These are phyloP conservation scores for Pterostichus niger DNA, from an alignment of 2,888 invertebrate genomes.

Conservation along the genomic window DNA sequence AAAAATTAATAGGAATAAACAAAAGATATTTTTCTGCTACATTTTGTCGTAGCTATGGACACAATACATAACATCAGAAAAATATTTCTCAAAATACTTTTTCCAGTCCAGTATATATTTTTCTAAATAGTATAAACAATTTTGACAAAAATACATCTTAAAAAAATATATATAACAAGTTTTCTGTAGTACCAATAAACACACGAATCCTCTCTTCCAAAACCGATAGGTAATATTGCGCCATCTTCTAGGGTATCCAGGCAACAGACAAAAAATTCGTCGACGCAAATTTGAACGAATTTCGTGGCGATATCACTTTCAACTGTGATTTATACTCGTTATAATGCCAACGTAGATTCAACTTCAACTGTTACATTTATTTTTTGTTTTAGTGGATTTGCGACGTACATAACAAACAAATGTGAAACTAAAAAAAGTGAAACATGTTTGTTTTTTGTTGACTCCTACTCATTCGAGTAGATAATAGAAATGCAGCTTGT, in stretches of 20 bases:
- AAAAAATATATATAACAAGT: background rate
- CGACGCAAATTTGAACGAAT: constrained; percentile 9
- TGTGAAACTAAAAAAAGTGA: background rate
- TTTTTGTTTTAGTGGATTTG: background rate
- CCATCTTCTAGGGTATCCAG: background rate
- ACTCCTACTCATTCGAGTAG: too few relatives aligned
- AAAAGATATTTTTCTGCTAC: too few relatives aligned
- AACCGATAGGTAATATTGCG: constrained; percentile 12
- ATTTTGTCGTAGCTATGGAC: constrained; percentile 6
- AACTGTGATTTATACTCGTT: constrained; percentile 20
- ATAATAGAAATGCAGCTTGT: too few relatives aligned
- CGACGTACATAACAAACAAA: constrained; percentile 18
- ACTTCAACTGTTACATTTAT: constrained; percentile 19
- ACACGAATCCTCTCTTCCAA: background rate
- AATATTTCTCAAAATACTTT: constrained; percentile 7
- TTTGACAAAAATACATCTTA: background rate
- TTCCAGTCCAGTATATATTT: background rate
- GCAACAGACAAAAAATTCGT: constrained; percentile 1
- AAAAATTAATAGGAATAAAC: too few relatives aligned
- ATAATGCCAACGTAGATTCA: background rate
- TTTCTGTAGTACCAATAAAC: background rate
- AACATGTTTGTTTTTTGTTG: background rate
- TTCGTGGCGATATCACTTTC: background rate
- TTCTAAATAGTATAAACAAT: background rate
- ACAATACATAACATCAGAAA: background rate